Base-by-base conservation (phyloP, 2,113 vertebrate species). In the Anarhynchus alexandrinus region DNA sequence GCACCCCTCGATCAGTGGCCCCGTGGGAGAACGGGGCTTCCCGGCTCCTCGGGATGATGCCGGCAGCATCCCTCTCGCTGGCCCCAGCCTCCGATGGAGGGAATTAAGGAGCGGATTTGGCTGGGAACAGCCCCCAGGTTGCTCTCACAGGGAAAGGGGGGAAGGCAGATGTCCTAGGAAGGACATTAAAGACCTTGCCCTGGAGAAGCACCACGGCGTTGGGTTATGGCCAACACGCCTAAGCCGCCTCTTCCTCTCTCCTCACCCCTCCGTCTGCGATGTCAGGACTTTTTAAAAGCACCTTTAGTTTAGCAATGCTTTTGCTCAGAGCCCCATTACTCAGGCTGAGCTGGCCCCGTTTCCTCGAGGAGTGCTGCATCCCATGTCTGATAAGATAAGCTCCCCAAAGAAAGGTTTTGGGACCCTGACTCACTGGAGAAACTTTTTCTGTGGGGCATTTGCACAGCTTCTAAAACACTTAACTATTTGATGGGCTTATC, bases 321-420 rank as follows among this genome's bases (percentile, higher is more conserved):
- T 83, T 81, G 94, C 91, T 93, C 95, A 83, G 91, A 86, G 66
- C 90, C 71, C 83, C 91, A 90, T 97, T 96, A 93, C 72, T 94
- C 95, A 95, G 91, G 84, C 96, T 96, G 88, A 97, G 94, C 93
- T 96, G 92, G 94, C 84, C 69, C 42, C 2, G 70, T 47, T 95
- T 95, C 96, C 93, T 89, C 26, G 15, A 18, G 21, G 71, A 93
- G 70, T 3, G 5, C 70, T 82, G 90, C 94, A 96, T 92, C 95
- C 94, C 88, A 70, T 77, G 61, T 42, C 84, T 82, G 97, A 98
- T 98, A 98, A 98, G 97, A 98, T 98, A 97, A 98, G 59, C 38
- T 80, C 86, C 74, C 86, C 59, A 93, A 97, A 97, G 89, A 96
- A 94, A 96, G 96, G 79, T 34, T 94, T 95, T 91, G 95, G 91